Conservation (phyloP, 2,113 vertebrate species). For the Perca flavescens region DNA sequence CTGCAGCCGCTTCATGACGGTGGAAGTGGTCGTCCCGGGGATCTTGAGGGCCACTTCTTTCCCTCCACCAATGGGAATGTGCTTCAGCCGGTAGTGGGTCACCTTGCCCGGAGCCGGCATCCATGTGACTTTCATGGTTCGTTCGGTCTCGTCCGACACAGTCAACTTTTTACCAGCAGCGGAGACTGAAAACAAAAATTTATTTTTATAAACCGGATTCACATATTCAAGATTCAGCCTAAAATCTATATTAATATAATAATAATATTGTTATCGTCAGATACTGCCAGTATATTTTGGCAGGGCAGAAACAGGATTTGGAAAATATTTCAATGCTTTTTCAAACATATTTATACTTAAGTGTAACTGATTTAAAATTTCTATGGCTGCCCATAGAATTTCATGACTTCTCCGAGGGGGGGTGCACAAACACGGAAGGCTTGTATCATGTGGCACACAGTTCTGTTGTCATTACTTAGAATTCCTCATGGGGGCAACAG, state of each 20-base stretch:
- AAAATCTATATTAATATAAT: too few relatives aligned
- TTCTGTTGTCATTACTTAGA: too few relatives aligned
- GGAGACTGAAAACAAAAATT: constrained; percentile 82
- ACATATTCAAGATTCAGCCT: too few relatives aligned
- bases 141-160: constrained; percentile 92
- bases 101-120: constrained; percentile 89
- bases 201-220: too few relatives aligned
- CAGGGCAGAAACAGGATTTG: neutral
- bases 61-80: constrained; percentile 84
- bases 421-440: too few relatives aligned
- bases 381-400: neutral
- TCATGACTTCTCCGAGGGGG: neutral
- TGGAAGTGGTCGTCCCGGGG: constrained; percentile 82
- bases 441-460: too few relatives aligned
- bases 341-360: neutral
- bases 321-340: neutral
- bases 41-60: constrained; percentile 87
- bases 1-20: constrained; percentile 88
- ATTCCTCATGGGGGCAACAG: too few relatives aligned
- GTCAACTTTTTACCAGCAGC: constrained; percentile 82
- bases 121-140: constrained; percentile 90
- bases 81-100: constrained; percentile 89
- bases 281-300: too few relatives aligned
- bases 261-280: too few relatives aligned
- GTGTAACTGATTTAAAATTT: neutral